Conservation (phyloP, 1,140 invertebrate genomes). For the Drosophila murphyi region DNA sequence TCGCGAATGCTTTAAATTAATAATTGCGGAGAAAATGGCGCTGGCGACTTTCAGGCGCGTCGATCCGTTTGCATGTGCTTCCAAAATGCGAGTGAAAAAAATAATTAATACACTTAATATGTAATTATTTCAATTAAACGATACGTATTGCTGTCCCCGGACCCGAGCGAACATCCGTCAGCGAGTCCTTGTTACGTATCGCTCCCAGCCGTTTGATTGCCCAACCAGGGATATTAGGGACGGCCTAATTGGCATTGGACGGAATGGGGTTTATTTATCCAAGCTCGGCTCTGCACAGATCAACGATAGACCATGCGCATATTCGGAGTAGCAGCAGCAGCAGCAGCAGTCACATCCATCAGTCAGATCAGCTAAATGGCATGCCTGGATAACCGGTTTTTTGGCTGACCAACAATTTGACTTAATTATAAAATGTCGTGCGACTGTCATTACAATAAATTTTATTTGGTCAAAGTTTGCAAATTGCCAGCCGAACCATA, state of each 20-base stretch:
- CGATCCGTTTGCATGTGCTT: constrained; percentile 36
- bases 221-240: constrained; percentile 52
- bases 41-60: constrained; percentile 54
- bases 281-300: constrained; percentile 17
- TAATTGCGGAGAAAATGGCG: constrained; percentile 69
- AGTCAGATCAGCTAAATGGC: constrained; percentile 49
- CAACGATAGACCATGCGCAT: constrained; percentile 47
- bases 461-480: constrained; percentile 49
- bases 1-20: constrained; percentile 76
- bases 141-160: constrained; percentile 36
- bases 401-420: constrained; percentile 41
- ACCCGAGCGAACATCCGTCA: constrained; percentile 21
- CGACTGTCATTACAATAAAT: constrained; percentile 61
- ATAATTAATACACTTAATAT: constrained; percentile 84
- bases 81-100: constrained; percentile 69
- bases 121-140: constrained; percentile 84
- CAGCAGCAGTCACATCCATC: constrained; percentile 57
- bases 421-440: constrained; percentile 75
- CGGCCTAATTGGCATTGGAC: constrained; percentile 64
- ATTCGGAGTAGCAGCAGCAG: constrained; percentile 29
- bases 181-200: constrained; percentile 26
- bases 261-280: constrained; percentile 1
- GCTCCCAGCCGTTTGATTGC: constrained; percentile 46
- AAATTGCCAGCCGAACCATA: constrained; percentile 21
- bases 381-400: constrained; percentile 54